Evolutionary conservation across 2,888 invertebrate genomes (phyloP).

Genomic region (Carterocephalus palaemon): DNA sequence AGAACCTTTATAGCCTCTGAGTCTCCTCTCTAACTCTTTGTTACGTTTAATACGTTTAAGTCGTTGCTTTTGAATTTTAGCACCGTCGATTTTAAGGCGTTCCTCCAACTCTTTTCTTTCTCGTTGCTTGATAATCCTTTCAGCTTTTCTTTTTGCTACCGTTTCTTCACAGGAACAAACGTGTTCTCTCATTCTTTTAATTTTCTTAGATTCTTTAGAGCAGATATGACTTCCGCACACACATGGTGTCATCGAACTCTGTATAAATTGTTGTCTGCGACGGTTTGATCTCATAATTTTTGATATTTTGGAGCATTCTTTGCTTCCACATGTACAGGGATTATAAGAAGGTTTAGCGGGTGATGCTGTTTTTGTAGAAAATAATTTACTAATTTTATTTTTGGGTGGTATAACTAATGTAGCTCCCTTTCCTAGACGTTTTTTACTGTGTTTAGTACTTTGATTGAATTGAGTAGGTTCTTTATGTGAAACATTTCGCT

Average conservation of each 20-base stretch:
- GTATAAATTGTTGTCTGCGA: slow-evolving; percentile 3
- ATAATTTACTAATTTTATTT: background rate
- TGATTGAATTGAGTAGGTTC: background rate
- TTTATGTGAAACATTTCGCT: background rate
- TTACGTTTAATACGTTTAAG: slow-evolving; percentile 28
- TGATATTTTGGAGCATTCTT: slow-evolving; percentile 25
- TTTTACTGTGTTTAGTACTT: background rate
- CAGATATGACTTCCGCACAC: slow-evolving; percentile 36
- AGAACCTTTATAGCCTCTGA: slow-evolving; percentile 27
- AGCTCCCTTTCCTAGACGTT: background rate
- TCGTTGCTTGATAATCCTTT: slow-evolving; percentile 8
- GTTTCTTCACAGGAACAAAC: slow-evolving; percentile 25
- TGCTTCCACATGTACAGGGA: slow-evolving; percentile 32
- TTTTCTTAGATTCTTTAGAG: slow-evolving; percentile 27
- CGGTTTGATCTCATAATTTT: slow-evolving; percentile 6
- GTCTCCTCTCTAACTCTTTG: slow-evolving; percentile 28
- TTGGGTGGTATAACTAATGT: background rate
- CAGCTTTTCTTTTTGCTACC: slow-evolving; percentile 22
- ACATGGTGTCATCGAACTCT: slow-evolving; percentile 25
- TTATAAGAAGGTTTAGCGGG: background rate
- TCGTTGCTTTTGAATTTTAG: slow-evolving; percentile 28
- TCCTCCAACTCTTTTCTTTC: slow-evolving; percentile 13
- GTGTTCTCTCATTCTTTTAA: slow-evolving; percentile 17
- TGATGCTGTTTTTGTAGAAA: background rate
- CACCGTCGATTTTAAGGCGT: slow-evolving; percentile 24